phyloP scores from a whole-genome alignment of 64 coral and sea anemone species.

The Dendronephthya gigantea region DNA sequence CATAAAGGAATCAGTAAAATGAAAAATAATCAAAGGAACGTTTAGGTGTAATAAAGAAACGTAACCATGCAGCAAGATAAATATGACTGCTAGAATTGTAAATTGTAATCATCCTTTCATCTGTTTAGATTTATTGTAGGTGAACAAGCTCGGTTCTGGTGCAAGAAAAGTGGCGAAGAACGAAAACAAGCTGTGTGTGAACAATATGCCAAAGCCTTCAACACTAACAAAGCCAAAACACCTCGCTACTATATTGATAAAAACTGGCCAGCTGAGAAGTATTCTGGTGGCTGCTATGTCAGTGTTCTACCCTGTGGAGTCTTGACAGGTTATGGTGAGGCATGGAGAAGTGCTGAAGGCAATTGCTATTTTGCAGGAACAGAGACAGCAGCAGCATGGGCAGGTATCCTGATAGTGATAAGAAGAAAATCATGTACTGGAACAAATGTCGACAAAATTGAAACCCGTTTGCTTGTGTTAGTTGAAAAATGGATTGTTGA shows the following conservation, averaged over 20 bases:
- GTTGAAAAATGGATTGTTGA: too few relatives aligned
- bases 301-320: constrained; percentile 68
- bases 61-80: too few relatives aligned
- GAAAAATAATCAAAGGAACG: too few relatives aligned
- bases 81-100: too few relatives aligned
- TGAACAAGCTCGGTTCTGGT: constrained; percentile 66
- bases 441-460: too few relatives aligned
- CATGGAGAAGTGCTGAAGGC: constrained; percentile 49
- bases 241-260: constrained; percentile 86
- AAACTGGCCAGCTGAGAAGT: constrained; percentile 98
- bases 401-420: too few relatives aligned
- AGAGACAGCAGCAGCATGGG: constrained; percentile 86
- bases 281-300: constrained; percentile 89
- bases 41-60: too few relatives aligned
- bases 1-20: too few relatives aligned
- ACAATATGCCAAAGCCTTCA: constrained; percentile 80
- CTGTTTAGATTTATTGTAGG: constrained; percentile 64
- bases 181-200: constrained; percentile 72
- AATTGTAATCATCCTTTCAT: not conserved
- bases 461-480: too few relatives aligned
- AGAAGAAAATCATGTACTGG: too few relatives aligned
- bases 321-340: constrained; percentile 53
- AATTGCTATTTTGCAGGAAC: constrained; percentile 86
- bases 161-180: constrained; percentile 74
- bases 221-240: constrained; percentile 60